Conservation (phyloP, 2,113 vertebrate genomes). For the Lampris megalopsis region DNA sequence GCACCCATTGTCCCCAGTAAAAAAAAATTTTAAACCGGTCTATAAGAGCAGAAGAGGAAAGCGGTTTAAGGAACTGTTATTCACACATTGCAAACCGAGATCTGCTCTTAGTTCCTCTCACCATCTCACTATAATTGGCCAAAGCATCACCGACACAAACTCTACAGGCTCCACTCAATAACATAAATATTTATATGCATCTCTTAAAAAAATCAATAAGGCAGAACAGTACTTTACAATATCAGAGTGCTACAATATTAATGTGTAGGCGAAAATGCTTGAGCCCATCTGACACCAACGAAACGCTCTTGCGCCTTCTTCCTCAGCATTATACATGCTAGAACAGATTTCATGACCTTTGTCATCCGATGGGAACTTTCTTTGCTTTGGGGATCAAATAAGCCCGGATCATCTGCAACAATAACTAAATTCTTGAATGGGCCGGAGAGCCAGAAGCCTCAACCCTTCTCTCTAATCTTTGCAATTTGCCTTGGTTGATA, state of each 20-base stretch:
- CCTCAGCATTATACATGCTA: constrained; percentile 44
- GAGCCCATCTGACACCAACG: constrained; percentile 29
- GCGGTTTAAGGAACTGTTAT: no score
- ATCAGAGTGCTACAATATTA: constrained; percentile 72
- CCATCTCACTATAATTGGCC: constrained; percentile 60
- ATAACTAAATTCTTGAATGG: constrained; percentile 76
- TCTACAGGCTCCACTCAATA: constrained; percentile 55
- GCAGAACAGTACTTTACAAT: constrained; percentile 70
- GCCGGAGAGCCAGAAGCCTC: constrained; percentile 58
- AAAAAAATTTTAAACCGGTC: no score
- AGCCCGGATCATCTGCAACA: constrained; percentile 76
- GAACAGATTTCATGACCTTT: constrained; percentile 74
- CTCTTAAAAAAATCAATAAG: constrained; percentile 70
- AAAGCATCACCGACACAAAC: constrained; percentile 56
- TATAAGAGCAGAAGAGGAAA: constrained; percentile 6
- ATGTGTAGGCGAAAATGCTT: constrained; percentile 60
- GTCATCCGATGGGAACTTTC: constrained; percentile 61
- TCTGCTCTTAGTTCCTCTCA: neutral
- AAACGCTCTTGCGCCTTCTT: constrained; percentile 39
- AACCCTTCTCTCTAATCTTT: constrained; percentile 75
- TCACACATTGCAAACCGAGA: no score
- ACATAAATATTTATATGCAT: constrained; percentile 72
- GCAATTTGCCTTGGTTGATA: constrained; percentile 80
- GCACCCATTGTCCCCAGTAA: no score
- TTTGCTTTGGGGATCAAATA: constrained; percentile 74